Conservation (phyloP, 2,888 invertebrate genomes). For the Ophion ventricosus region DNA sequence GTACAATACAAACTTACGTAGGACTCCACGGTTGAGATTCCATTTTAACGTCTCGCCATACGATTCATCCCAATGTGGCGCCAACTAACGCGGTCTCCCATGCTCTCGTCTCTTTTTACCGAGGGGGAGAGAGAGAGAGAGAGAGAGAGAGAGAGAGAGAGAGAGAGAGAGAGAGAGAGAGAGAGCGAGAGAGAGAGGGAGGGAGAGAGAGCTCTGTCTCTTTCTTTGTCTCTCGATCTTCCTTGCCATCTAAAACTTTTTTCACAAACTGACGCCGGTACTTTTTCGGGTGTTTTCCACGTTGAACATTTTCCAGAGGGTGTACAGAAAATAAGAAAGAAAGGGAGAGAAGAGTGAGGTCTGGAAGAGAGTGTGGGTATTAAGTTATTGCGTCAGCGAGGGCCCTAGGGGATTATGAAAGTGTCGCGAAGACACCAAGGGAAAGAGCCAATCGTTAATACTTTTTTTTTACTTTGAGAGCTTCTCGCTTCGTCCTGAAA, state of each 20-base stretch:
- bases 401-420: slow-evolving; percentile 35
- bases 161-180: not conserved
- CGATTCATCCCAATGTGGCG: slow-evolving; percentile 54
- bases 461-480: slow-evolving; percentile 31
- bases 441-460: slow-evolving; percentile 54
- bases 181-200: not conserved
- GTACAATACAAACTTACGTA: slow-evolving; percentile 51
- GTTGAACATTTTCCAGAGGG: slow-evolving; percentile 34
- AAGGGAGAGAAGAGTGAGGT: not conserved
- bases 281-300: slow-evolving; percentile 30
- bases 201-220: not conserved
- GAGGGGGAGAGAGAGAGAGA: not conserved
- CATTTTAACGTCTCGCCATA: slow-evolving; percentile 53
- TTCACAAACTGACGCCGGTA: slow-evolving; percentile 38
- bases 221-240: not conserved
- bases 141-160: not conserved
- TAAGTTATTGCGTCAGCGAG: slow-evolving; percentile 53
- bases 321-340: not conserved
- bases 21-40: slow-evolving; percentile 52
- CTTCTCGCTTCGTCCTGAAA: slow-evolving; percentile 38
- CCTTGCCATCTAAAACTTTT: slow-evolving; percentile 42
- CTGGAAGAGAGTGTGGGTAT: slow-evolving; percentile 26
- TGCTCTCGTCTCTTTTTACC: not conserved
- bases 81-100: slow-evolving; percentile 25
- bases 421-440: slow-evolving; percentile 32